Evolutionary conservation across 2,113 vertebrate species (phyloP).

Genomic region (rat (Rattus norvegicus)): GRCr8 NC_086021.1:119770001-119770500

Average conservation of each 20-base stretch:
- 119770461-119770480: background rate
- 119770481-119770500: background rate
- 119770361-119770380: background rate
- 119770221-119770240: background rate
- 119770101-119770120: constrained; percentile 15
- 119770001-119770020: background rate
- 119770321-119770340: background rate
- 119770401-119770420: background rate
- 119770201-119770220: constrained; percentile 40
- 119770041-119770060: background rate
- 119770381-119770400: background rate
- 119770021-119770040: background rate
- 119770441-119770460: background rate
- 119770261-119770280: background rate
- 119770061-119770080: too few species aligned
- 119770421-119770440: background rate
- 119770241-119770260: background rate
- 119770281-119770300: background rate
- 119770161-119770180: background rate
- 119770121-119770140: background rate
- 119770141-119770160: constrained; percentile 6
- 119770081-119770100: background rate
- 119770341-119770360: background rate
- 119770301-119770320: too few species aligned
- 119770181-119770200: constrained; percentile 1